Conservation (phyloP, 2,888 invertebrate species). For the Caprella mutica region DNA sequence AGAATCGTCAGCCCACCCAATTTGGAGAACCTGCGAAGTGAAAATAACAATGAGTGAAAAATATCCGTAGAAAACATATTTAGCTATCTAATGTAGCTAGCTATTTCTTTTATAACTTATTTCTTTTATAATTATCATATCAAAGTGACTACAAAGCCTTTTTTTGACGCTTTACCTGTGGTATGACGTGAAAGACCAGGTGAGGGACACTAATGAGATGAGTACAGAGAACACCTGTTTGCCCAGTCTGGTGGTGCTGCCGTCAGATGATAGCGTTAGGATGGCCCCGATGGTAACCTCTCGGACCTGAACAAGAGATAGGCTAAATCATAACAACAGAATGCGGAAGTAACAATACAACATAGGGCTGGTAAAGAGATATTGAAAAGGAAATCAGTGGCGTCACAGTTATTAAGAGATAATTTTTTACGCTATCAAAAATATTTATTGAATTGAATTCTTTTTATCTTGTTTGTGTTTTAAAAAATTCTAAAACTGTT, state of each 20-base stretch:
- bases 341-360: not conserved
- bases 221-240: constrained; percentile 34
- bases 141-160: not conserved
- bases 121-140: not conserved
- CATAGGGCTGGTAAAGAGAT: not conserved
- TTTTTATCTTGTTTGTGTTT: too few relatives aligned
- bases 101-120: too few relatives aligned
- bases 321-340: not conserved
- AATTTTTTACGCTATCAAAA: too few relatives aligned
- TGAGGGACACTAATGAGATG: constrained; percentile 30
- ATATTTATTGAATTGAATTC: too few relatives aligned
- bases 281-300: constrained; percentile 31
- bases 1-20: constrained; percentile 33
- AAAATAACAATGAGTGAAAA: too few relatives aligned
- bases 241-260: constrained; percentile 22
- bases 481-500: too few relatives aligned
- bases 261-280: constrained; percentile 26
- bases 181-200: constrained; percentile 34
- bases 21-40: constrained; percentile 21
- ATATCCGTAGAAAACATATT: too few relatives aligned
- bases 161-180: constrained; percentile 16
- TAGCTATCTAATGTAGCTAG: too few relatives aligned
- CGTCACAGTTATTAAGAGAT: too few relatives aligned
- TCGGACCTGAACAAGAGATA: constrained; percentile 17
- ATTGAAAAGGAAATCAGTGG: not conserved